phyloP scores from a whole-genome alignment of 2,113 vertebrate genomes.

The Coracopsis vasa region DNA sequence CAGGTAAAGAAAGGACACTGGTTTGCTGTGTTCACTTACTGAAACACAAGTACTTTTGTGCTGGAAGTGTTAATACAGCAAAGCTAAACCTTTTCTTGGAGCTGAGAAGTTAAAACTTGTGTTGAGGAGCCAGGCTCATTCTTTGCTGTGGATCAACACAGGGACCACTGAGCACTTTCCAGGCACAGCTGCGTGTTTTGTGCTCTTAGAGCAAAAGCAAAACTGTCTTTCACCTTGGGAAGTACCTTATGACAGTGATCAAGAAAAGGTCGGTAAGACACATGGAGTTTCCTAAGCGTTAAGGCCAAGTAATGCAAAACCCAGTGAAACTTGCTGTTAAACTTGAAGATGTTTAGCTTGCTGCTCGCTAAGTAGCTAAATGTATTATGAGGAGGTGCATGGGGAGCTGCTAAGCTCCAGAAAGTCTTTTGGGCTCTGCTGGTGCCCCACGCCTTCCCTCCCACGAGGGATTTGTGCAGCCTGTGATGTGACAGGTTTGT shows the following conservation, averaged over 20 bases:
- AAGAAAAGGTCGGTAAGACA: not conserved
- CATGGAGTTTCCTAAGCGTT: fast-evolving
- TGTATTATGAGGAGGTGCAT: not conserved
- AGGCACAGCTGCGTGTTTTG: fast-evolving
- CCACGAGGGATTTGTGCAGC: fast-evolving
- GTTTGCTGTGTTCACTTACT: not conserved
- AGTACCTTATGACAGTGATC: fast-evolving
- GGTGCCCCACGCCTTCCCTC: not conserved
- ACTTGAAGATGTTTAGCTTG: not conserved
- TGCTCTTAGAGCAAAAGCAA: not conserved
- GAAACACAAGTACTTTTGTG: not conserved
- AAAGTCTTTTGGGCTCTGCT: not conserved
- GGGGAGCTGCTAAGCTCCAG: not conserved
- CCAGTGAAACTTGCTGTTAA: not conserved
- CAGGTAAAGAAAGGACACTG: not conserved
- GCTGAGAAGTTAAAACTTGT: not conserved
- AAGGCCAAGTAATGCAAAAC: not conserved
- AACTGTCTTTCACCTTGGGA: not conserved
- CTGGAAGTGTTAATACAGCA: not conserved
- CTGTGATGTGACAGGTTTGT: not conserved
- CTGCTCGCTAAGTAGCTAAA: not conserved
- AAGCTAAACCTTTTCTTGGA: not conserved
- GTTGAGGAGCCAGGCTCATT: not conserved
- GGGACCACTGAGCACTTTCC: not conserved
- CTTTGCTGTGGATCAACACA: fast-evolving